These are phyloP conservation scores for Diachasma alloeum DNA, from an alignment of 1,140 invertebrate species.

Conservation along the genomic window DNA sequence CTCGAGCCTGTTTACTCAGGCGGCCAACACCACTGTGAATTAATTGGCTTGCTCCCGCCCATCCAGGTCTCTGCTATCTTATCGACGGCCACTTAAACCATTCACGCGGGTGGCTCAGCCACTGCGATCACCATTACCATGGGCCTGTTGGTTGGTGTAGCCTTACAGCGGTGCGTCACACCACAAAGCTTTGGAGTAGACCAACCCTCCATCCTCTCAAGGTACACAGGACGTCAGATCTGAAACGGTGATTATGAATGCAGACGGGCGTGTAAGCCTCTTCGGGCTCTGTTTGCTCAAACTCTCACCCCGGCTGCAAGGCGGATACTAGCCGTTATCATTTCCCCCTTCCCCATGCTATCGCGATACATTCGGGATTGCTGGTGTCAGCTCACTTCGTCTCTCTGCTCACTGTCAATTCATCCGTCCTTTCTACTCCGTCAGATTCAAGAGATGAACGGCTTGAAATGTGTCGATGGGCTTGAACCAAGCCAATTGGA, in stretches of 20 bases:
- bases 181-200: constrained; percentile 12
- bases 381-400: constrained; percentile 10
- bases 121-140: constrained; percentile 24
- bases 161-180: constrained; percentile 1
- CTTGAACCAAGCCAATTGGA: neutral
- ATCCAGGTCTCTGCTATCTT: constrained; percentile 54
- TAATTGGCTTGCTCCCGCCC: constrained; percentile 57
- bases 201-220: constrained; percentile 22
- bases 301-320: constrained; percentile 13
- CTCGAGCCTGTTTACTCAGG: constrained; percentile 60
- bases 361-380: constrained; percentile 6
- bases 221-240: constrained; percentile 55
- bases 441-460: neutral
- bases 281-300: constrained; percentile 50
- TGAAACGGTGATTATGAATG: constrained; percentile 60
- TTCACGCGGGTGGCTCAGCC: constrained; percentile 19
- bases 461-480: neutral
- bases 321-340: constrained; percentile 13
- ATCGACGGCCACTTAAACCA: constrained; percentile 63
- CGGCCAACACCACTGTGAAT: constrained; percentile 50
- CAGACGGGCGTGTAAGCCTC: constrained; percentile 56
- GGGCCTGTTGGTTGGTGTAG: neutral
- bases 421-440: neutral
- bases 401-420: constrained; percentile 18
- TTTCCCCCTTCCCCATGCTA: neutral